Evolutionary conservation across 2,113 vertebrate species (phyloP), one percentile per base, ranked within the genome.

Genomic region (Halcyon senegalensis): DNA sequence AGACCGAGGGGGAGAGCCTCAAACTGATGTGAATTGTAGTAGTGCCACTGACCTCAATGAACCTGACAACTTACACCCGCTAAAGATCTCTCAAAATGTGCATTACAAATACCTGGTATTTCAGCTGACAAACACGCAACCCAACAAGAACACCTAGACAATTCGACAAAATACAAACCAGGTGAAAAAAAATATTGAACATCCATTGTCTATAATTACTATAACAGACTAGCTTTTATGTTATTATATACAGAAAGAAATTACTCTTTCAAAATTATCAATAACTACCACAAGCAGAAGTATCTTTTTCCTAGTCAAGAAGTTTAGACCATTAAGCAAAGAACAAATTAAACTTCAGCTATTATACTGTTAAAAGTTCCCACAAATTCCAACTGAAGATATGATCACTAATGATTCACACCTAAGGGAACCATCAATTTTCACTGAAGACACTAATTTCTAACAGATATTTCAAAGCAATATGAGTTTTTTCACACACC

Each of bases 61-160:
- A 37, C 37, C 50, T 51, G 7, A 68, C 58, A 70, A 79, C 23
- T 89, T 18, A 94, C 39, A 82, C 64, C 86, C 35, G 3, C 74
- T 86, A 58, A 64, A 78, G 50, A 69, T 9, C 56, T 44, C 67
- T 81, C 66, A 35, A 63, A 91, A 75, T 30, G 76, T 7, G 37
- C 12, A 6, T 74, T 62, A 69, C 87, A 94, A 89, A 81, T 75
- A 93, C 84, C 90, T 91, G 91, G 56, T 53, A 63, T 48, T 80
- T 91, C 93, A 94, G 92, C 89, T 88, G 93, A 92, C 63, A 93
- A 95, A 93, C 90, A 86, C 37, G 28, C 50, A 95, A 94, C 66
- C n/a, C 92, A 96, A 95, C 86, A 89, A 92, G 67, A 81, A 89
- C 77, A 93, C 62, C 95, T 95, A 87, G 93, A 96, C 50, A 72